These are phyloP conservation scores for Drosophila atroscutellata DNA, from an alignment of 2,888 invertebrate genomes.

Conservation along the genomic window DNA sequence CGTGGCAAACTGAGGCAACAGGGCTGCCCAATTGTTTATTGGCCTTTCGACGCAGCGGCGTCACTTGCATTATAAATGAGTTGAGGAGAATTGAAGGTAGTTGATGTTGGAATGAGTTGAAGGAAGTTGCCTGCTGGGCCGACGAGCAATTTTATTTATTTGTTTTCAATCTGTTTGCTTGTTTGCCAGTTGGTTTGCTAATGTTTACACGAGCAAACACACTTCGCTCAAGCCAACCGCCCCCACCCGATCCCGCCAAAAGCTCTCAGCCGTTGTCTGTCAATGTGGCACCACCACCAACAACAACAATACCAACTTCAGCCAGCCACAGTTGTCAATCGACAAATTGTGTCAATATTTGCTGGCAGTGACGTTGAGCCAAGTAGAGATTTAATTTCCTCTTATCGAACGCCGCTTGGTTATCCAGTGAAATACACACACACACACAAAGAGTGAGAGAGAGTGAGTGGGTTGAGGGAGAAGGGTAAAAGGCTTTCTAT, in stretches of 20 bases:
- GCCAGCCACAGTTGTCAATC: conserved; percentile 68
- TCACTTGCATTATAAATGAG: conserved; percentile 63
- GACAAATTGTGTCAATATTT: conserved; percentile 79
- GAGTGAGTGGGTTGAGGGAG: not conserved
- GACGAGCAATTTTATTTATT: conserved; percentile 73
- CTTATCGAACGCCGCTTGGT: conserved; percentile 62
- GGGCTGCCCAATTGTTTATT: conserved; percentile 27
- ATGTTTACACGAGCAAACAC: conserved; percentile 78
- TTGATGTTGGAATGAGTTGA: not conserved
- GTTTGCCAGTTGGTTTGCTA: conserved; percentile 80
- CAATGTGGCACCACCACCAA: conserved; percentile 25
- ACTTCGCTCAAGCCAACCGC: conserved; percentile 15
- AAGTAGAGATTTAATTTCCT: conserved; percentile 77
- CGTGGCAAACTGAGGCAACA: conserved; percentile 6
- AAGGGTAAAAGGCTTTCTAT: conserved; percentile 16
- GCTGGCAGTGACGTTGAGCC: conserved; percentile 71
- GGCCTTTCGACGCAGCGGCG: conserved; percentile 38
- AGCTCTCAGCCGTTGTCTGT: conserved; percentile 25
- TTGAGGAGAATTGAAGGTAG: conserved; percentile 9
- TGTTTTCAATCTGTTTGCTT: conserved; percentile 79
- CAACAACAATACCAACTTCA: conserved; percentile 18
- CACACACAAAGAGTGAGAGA: not conserved
- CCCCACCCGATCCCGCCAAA: conserved; percentile 1
- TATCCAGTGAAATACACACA: conserved; percentile 27
- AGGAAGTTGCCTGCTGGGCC: conserved; percentile 50